Conservation (phyloP, 2,797 vertebrate species). For the Brachyrhaphis roseni region DNA sequence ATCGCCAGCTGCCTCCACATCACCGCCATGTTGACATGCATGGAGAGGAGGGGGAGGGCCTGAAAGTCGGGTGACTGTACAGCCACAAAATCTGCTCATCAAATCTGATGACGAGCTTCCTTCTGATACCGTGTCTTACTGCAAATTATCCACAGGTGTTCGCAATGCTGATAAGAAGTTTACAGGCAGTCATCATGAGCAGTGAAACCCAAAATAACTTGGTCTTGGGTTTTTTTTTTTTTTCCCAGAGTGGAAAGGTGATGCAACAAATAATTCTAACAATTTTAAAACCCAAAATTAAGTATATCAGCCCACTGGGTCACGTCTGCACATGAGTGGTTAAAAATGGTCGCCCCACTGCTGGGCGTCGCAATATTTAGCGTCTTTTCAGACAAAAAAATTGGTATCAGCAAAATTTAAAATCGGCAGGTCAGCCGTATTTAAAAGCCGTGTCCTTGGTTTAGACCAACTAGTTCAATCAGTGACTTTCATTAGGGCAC, state of each 20-base stretch:
- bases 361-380: too few species aligned
- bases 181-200: not conserved
- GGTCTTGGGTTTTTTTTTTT: not conserved
- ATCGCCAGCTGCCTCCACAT: slow-evolving; percentile 29
- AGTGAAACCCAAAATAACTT: not conserved
- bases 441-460: not conserved
- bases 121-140: not conserved
- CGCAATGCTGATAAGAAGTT: not conserved
- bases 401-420: too few species aligned
- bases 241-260: not conserved
- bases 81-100: slow-evolving; percentile 23
- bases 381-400: too few species aligned
- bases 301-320: not conserved
- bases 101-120: slow-evolving; percentile 7
- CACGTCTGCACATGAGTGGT: too few species aligned
- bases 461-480: too few species aligned
- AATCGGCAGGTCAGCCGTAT: too few species aligned
- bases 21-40: slow-evolving; percentile 68
- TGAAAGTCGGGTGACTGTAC: slow-evolving; percentile 90
- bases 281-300: not conserved
- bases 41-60: slow-evolving; percentile 87
- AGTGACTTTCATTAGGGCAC: not conserved
- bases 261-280: not conserved
- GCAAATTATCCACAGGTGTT: not conserved
- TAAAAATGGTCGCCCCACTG: too few species aligned